Conservation (phyloP, 2,888 invertebrate genomes). For the Sesia bembeciformis region DNA sequence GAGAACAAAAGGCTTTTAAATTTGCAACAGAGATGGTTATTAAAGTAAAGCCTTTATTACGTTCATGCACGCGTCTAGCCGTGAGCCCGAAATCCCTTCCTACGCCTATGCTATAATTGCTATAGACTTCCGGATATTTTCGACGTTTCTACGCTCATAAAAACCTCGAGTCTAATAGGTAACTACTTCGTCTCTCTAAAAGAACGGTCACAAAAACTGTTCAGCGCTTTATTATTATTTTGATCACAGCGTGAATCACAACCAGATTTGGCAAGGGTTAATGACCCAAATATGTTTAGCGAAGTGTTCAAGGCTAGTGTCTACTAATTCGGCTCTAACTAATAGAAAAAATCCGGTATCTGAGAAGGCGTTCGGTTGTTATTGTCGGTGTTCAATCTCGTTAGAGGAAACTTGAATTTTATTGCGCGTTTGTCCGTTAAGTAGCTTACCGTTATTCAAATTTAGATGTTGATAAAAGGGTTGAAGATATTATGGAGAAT, state of each 20-base stretch:
- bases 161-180: slow-evolving; percentile 35
- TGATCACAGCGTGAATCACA: slow-evolving; percentile 69
- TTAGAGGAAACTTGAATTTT: slow-evolving; percentile 29
- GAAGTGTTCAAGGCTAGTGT: slow-evolving; percentile 65
- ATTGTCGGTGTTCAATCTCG: slow-evolving; percentile 18
- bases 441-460: slow-evolving; percentile 46
- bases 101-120: slow-evolving; percentile 44
- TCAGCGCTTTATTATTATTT: slow-evolving; percentile 67
- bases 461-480: slow-evolving; percentile 11
- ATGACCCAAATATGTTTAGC: slow-evolving; percentile 71
- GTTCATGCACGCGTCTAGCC: slow-evolving; percentile 23
- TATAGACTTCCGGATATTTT: slow-evolving; percentile 48
- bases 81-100: slow-evolving; percentile 21
- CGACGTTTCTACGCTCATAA: slow-evolving; percentile 33
- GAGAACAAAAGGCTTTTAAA: slow-evolving; percentile 25
- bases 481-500: background rate
- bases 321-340: slow-evolving; percentile 52
- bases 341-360: slow-evolving; percentile 52
- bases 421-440: slow-evolving; percentile 38
- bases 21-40: slow-evolving; percentile 26
- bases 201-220: slow-evolving; percentile 67
- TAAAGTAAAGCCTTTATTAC: slow-evolving; percentile 1
- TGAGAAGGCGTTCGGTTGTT: slow-evolving; percentile 39
- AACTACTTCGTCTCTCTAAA: slow-evolving; percentile 33
- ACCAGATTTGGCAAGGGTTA: slow-evolving; percentile 70